A percentile compares a stretch with the other conserved stretches of the same genome.
These are phyloP conservation scores for Brachypodius melanocephalos DNA, from an alignment of 2,113 vertebrate species.

Conservation along the genomic window DNA sequence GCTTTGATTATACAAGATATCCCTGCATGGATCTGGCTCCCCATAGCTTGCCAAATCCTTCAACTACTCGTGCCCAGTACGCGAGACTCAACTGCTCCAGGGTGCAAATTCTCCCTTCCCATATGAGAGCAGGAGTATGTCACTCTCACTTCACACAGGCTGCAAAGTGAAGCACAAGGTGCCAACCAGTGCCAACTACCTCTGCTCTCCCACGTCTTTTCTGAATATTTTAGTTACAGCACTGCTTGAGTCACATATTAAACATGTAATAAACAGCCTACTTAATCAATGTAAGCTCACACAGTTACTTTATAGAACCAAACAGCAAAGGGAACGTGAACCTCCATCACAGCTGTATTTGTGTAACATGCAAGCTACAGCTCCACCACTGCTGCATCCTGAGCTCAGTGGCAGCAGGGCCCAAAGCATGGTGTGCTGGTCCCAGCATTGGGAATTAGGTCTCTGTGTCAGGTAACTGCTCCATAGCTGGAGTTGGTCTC, in stretches of 20 bases:
- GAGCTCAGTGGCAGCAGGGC: background rate
- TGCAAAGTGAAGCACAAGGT: background rate
- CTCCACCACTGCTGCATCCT: background rate
- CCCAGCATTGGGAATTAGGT: background rate
- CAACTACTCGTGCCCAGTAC: background rate
- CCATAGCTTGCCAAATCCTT: background rate
- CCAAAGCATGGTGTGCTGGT: rapidly evolving
- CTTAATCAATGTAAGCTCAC: background rate
- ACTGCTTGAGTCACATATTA: background rate
- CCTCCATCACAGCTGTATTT: background rate
- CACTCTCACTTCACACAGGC: background rate
- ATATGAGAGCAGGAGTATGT: background rate
- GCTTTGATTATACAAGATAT: background rate
- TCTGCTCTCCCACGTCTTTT: background rate
- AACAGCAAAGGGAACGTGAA: background rate
- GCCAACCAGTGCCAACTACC: background rate
- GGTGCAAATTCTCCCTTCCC: background rate
- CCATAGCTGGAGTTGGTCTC: background rate
- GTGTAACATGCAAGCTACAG: background rate
- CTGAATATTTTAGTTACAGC: background rate
- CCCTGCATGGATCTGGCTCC: background rate
- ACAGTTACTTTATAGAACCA: background rate
- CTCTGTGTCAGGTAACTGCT: background rate
- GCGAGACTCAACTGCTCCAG: background rate
- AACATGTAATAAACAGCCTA: background rate